Base-by-base conservation (phyloP, 1,140 invertebrate species). In the Maniola jurtina region DNA sequence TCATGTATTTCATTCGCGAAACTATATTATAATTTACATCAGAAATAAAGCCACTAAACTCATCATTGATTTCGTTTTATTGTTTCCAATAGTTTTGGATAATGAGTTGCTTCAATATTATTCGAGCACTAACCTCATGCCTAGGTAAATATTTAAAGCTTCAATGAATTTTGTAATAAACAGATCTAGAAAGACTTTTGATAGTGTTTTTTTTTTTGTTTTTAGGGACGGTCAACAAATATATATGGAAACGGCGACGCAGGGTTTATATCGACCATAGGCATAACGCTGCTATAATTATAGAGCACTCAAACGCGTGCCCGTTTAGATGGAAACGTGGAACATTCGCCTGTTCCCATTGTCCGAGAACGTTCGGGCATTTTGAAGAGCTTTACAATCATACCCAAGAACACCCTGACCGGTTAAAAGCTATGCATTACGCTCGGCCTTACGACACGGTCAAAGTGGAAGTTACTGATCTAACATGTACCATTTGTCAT, bases 311-410 rank as follows among this genome's bases (percentile, higher is more conserved):
- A 11, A 90, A 88, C 69, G 86, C 71, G 10, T 78, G 77, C 56
- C 88, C 88, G 0, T 90, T 90, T 72, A 76, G 85, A 55, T 89
- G 84, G 85, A 80, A 76, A 36, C 71, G 85, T 5, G 86, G 88
- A 4, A 58, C 71, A 10, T 90, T 86, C 63, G 76, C 75, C 9
- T 90, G 88, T 61, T 84, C 78, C 0, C 83, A 73, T 68, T 90
- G 88, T 62, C 65, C 83, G 0, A 68, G 70, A 14, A 73, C 80
- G 0, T 90, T 82, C 56, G 81, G 76, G 7, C 83, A 89, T 62
- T 84, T 89, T 59, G 68, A 70, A 25, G 75, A 68, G 11, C 48
- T 89, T 6, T 72, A 71, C 60, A 65, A 71, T 11, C 88, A 90
- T 60, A 64, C 68, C 6, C 9, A 66, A 2, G 76, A 80, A 33